Evolutionary conservation across 2,888 invertebrate species (phyloP).

Genomic region (Molorchus minor): DNA sequence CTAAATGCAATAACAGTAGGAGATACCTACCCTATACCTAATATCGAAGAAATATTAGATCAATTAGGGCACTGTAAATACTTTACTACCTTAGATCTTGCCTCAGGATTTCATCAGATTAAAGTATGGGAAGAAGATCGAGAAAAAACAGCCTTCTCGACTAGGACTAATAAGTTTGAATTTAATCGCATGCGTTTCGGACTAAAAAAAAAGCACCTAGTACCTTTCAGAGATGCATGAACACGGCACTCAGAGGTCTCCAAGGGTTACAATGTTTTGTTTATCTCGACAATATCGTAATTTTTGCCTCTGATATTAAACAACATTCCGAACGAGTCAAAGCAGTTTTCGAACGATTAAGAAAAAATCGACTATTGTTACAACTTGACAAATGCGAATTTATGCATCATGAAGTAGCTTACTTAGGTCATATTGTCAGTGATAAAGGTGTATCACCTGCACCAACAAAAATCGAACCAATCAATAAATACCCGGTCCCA

Average conservation of each 20-base stretch:
- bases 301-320: conserved; percentile 42
- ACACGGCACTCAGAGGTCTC: conserved; percentile 18
- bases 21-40: not conserved
- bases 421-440: conserved; percentile 55
- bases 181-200: conserved; percentile 16
- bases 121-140: not conserved
- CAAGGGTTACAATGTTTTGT: conserved; percentile 36
- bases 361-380: conserved; percentile 39
- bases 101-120: not conserved
- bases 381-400: conserved; percentile 55
- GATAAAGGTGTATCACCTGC: conserved; percentile 55
- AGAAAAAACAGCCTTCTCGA: conserved; percentile 27
- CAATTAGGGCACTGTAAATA: not conserved
- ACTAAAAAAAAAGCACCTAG: conserved; percentile 39
- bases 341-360: conserved; percentile 41
- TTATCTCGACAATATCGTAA: conserved; percentile 47
- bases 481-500: conserved; percentile 48
- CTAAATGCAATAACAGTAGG: not conserved
- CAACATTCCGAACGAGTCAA: conserved; percentile 49
- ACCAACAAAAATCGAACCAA: conserved; percentile 42
- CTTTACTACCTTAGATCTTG: not conserved
- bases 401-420: conserved; percentile 52
- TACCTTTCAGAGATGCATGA: conserved; percentile 34
- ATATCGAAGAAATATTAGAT: not conserved
- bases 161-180: not conserved